phyloP scores from a whole-genome alignment of 2,888 invertebrate species.

The Mermis nigrescens region DNA sequence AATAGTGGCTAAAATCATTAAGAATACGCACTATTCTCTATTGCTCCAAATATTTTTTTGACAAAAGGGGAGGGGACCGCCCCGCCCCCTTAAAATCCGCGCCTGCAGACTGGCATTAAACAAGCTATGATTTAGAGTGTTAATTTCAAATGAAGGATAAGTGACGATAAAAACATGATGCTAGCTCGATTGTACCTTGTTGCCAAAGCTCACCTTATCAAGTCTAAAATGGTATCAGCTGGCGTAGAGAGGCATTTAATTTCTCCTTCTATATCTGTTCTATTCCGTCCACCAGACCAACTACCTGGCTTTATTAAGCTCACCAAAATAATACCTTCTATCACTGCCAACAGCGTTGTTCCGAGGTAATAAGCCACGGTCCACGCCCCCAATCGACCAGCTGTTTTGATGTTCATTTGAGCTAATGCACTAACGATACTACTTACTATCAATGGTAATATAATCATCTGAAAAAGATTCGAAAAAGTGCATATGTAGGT shows the following conservation, averaged over 20 bases:
- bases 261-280: conserved; percentile 2
- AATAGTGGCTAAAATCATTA: no score
- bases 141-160: no score
- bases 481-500: no score
- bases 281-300: conserved; percentile 15
- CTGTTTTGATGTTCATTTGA: conserved; percentile 12
- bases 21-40: no score
- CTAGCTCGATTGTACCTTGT: no score
- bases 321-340: conserved; percentile 72
- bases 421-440: conserved; percentile 54
- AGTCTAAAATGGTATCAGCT: conserved; percentile 71
- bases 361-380: conserved; percentile 74
- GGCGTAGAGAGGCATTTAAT: conserved; percentile 39
- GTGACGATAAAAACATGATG: no score
- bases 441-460: conserved; percentile 20
- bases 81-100: no score
- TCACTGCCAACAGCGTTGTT: conserved; percentile 74
- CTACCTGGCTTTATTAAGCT: conserved; percentile 60
- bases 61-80: no score
- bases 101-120: no score
- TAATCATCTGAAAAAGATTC: no score
- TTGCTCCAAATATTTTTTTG: no score
- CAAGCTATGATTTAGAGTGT: no score
- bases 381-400: conserved; percentile 63
- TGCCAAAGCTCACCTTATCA: conserved; percentile 61